Base-by-base conservation (phyloP, 2,888 invertebrate species). In the Melieria crassipennis region DNA sequence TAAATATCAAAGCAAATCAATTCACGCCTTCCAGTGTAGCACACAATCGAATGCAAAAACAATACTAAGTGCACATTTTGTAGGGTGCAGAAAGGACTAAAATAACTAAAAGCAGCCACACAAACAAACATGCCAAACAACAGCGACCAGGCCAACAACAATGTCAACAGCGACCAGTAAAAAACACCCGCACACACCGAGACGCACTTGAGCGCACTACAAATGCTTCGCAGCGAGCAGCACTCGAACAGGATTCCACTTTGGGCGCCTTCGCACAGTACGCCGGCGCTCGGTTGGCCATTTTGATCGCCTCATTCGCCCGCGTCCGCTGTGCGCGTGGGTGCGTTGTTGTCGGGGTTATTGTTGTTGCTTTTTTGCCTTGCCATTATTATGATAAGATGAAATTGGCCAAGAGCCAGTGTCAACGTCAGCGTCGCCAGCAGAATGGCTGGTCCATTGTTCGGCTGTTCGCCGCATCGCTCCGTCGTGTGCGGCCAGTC, bases 381-480 rank as follows among this genome's bases (percentile, higher is more conserved):
- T 52, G 52, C 52, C 52, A 52, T 52, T 52, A 7, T 52, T 52
- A 52, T 52, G 52, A 52, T 52, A 52, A 52, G 52, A 52, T 52
- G 52, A 52, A 52, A 5, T 7, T 52, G 52, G 52, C 52, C 9
- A 52, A 52, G 52, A 52, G 52, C 52, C 52, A 52, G 52, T 52
- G 52, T 60, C 45, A 60, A n/a, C 43, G 30, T 13, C 58, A 58
- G 58, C 58, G 30, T 11, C 13, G 13, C 47, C 30, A 47, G 3
- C 30, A 30, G 30, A 30, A 30, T 30, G 30, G 2, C 30, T 30
- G 30, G 30, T 30, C 30, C 30, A 30, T 30, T 30, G 30, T 30
- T 30, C 30, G 30, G 30, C 30, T 30, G 3, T 30, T 30, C 30
- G 30, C 30, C 30, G 30, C 30, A 30, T 30, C 3, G 30, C 30